A percentile compares a stretch with the other conserved stretches of the same genome.
These are phyloP conservation scores for Idaea straminata DNA, from an alignment of 2,888 invertebrate genomes.

Conservation along the genomic window DNA sequence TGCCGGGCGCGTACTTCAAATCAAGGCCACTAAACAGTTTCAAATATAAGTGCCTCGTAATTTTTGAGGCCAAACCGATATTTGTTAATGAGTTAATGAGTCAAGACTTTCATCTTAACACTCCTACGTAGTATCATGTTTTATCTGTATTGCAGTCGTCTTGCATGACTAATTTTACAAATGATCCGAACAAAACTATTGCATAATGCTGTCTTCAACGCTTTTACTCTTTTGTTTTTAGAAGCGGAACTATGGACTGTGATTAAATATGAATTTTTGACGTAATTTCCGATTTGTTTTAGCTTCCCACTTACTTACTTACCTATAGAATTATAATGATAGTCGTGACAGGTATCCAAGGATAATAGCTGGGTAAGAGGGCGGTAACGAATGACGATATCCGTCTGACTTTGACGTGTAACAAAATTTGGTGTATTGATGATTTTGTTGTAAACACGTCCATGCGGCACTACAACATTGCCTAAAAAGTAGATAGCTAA, in stretches of 20 bases:
- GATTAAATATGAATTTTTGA: not conserved
- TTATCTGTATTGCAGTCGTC: not conserved
- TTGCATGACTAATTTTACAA: not conserved
- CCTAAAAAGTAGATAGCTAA: not conserved
- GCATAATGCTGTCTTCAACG: not conserved
- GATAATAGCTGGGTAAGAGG: not conserved
- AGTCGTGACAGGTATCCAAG: not conserved
- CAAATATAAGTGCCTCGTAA: constrained; percentile 10
- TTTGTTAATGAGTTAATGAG: constrained; percentile 11
- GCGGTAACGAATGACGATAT: not conserved
- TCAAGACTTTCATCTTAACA: not conserved
- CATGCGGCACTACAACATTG: not conserved
- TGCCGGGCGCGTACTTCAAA: not conserved
- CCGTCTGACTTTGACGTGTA: not conserved
- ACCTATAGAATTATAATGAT: not conserved
- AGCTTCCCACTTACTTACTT: not conserved
- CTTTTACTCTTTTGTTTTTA: constrained; percentile 5
- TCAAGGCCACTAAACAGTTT: not conserved
- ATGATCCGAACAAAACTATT: not conserved
- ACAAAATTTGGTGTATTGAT: not conserved
- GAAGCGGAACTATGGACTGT: not conserved
- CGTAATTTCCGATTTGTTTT: not conserved
- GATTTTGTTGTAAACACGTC: not conserved
- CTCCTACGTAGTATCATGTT: not conserved
- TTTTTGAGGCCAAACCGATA: not conserved